A percentile compares a stretch with the other conserved stretches of the same genome.
Evolutionary conservation across 2,888 invertebrate species (phyloP).

Genomic region (Cacoxenus indagator): DNA sequence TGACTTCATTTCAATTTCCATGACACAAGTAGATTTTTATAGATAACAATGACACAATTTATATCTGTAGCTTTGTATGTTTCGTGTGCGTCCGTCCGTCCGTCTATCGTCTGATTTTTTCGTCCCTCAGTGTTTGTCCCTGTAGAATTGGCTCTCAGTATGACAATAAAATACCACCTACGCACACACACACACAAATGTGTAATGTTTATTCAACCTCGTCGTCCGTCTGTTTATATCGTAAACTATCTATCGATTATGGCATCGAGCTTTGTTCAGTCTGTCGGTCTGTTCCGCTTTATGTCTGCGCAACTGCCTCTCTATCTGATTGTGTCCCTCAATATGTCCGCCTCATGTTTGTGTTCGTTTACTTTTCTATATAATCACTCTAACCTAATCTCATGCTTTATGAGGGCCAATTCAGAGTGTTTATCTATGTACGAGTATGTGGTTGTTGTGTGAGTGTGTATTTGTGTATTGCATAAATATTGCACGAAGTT

Average conservation of each 20-base stretch:
- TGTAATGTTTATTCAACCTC: too few relatives aligned
- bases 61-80: conserved; percentile 20
- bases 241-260: too few relatives aligned
- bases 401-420: conserved; percentile 21
- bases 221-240: too few relatives aligned
- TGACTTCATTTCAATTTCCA: conserved; percentile 52
- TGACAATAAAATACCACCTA: too few relatives aligned
- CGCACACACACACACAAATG: too few relatives aligned
- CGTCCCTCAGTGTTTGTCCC: not conserved
- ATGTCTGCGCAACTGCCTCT: too few relatives aligned
- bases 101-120: not conserved
- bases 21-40: conserved; percentile 42
- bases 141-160: too few relatives aligned
- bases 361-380: not conserved
- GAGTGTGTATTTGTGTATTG: not conserved
- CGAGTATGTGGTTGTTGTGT: conserved; percentile 1
- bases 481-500: conserved; percentile 17
- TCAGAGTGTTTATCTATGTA: not conserved
- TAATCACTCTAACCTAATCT: conserved; percentile 24
- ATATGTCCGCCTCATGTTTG: not conserved
- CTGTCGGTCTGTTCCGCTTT: too few relatives aligned
- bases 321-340: too few relatives aligned
- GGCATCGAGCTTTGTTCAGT: too few relatives aligned
- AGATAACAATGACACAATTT: conserved; percentile 49
- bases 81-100: conserved; percentile 29